Percentiles rank a stretch among this genome's conserved stretches.
Conservation (phyloP, 2,888 invertebrate genomes). For the Hypercompe scribonia region DNA sequence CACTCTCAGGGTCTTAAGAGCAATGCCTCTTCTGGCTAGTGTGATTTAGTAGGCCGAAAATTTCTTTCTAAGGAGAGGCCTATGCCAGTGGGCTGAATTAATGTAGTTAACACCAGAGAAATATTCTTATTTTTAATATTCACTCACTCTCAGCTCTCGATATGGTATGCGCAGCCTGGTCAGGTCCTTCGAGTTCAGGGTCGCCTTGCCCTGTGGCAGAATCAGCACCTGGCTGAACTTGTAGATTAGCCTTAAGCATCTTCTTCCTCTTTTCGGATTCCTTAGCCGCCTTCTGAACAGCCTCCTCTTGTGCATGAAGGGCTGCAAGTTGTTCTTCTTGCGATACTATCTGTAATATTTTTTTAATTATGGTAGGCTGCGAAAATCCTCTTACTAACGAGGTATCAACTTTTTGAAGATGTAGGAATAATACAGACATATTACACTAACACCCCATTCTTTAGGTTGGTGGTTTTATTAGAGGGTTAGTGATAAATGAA, state of each 20-base stretch:
- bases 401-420: too few relatives aligned
- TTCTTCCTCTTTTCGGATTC: conserved; percentile 87
- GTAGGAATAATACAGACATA: background rate
- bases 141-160: conserved; percentile 74
- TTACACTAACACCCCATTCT: too few relatives aligned
- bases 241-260: conserved; percentile 76
- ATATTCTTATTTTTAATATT: background rate
- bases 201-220: conserved; percentile 72
- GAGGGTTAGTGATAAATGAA: too few relatives aligned
- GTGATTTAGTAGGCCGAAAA: too few relatives aligned
- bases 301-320: conserved; percentile 84
- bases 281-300: conserved; percentile 83
- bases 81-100: too few relatives aligned
- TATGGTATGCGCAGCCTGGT: conserved; percentile 80
- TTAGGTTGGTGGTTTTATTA: too few relatives aligned
- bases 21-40: too few relatives aligned
- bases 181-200: conserved; percentile 83
- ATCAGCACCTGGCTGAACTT: conserved; percentile 76
- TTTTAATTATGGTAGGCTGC: background rate
- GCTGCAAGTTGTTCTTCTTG: conserved; percentile 72
- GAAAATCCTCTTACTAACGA: background rate
- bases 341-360: conserved; percentile 64
- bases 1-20: too few relatives aligned
- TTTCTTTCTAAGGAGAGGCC: too few relatives aligned
- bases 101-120: background rate